Conservation (phyloP, 2,113 vertebrate species). For the Xiphorhynchus elegans region DNA sequence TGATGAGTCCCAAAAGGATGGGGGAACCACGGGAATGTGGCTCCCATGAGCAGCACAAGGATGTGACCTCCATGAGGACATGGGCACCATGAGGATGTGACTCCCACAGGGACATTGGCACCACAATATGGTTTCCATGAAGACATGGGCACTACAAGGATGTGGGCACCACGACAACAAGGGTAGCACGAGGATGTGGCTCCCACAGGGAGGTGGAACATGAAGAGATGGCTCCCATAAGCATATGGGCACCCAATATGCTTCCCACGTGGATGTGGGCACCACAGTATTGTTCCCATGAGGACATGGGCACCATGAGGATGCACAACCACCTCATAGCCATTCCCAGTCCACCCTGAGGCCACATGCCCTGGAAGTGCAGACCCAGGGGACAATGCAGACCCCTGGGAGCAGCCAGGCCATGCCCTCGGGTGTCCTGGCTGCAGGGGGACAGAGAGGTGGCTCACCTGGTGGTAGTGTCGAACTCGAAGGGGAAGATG, state of each 20-base stretch:
- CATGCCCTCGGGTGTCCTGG: not conserved
- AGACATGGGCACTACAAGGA: not conserved
- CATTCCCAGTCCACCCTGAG: not conserved
- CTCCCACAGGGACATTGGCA: no score
- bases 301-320: not conserved
- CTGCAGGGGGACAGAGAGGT: not conserved
- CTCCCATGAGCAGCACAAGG: not conserved
- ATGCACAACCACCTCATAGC: not conserved
- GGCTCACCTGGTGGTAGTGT: conserved; percentile 85
- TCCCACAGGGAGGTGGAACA: not conserved
- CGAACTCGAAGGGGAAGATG: conserved; percentile 96
- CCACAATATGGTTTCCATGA: fast-evolving
- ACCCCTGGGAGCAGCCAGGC: not conserved
- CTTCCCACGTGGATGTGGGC: not conserved
- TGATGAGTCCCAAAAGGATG: not conserved
- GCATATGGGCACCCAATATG: not conserved
- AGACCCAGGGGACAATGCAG: not conserved
- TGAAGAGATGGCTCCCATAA: no score
- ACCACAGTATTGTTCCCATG: no score
- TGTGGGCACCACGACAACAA: fast-evolving
- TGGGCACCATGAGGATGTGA: not conserved
- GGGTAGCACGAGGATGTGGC: not conserved
- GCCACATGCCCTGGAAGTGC: fast-evolving
- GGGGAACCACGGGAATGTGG: not conserved
- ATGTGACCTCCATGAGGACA: no score